These are phyloP conservation scores for Cerceris ruficornis DNA, from an alignment of 2,888 invertebrate genomes.

Conservation along the genomic window DNA sequence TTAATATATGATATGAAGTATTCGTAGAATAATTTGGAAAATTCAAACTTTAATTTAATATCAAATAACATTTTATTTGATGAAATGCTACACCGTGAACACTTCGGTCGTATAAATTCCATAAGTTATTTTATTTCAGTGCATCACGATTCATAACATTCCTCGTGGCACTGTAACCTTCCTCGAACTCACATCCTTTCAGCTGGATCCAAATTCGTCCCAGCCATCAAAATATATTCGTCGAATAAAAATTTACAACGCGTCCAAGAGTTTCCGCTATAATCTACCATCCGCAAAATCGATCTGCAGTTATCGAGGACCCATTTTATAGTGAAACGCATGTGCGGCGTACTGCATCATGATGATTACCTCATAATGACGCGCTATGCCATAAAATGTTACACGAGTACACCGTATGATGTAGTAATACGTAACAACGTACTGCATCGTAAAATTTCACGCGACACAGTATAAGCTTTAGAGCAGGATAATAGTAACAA, in stretches of 20 bases:
- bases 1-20: too few species aligned
- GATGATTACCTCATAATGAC: constrained; percentile 10
- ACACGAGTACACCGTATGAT: neutral
- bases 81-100: too few species aligned
- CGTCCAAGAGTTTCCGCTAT: neutral
- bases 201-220: neutral
- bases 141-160: too few species aligned
- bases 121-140: too few species aligned
- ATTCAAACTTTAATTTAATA: too few species aligned
- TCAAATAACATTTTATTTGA: too few species aligned
- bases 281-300: too few species aligned
- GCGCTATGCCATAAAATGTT: constrained; percentile 19
- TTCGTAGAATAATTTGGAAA: too few species aligned
- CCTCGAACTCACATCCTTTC: neutral
- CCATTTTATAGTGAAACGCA: too few species aligned
- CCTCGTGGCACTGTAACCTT: too few species aligned
- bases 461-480: neutral
- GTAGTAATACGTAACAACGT: constrained; percentile 33
- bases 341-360: neutral
- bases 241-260: neutral
- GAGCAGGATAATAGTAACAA: constrained; percentile 2
- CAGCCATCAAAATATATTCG: neutral
- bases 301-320: too few species aligned
- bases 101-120: too few species aligned
- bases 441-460: constrained; percentile 17